These are phyloP conservation scores for Philonicus albiceps DNA, from an alignment of 2,888 invertebrate genomes.

Conservation along the genomic window DNA sequence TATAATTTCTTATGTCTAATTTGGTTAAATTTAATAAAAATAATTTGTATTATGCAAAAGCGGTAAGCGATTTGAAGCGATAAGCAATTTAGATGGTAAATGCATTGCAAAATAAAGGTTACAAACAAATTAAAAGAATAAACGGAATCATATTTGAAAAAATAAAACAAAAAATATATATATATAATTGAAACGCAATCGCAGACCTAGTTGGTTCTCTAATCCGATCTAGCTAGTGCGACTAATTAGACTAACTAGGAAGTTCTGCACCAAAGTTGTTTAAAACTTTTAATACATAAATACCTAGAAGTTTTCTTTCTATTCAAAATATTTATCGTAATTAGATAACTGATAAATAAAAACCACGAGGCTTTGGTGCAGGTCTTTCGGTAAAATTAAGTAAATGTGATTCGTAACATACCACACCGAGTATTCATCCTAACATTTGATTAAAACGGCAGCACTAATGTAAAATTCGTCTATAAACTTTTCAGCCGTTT, in stretches of 20 bases:
- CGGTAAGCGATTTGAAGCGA: neutral
- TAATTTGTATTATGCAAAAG: conserved; percentile 1
- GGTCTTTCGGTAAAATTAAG: neutral
- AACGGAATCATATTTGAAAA: neutral
- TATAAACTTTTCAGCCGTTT: neutral
- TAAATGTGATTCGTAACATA: neutral
- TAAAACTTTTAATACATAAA: neutral
- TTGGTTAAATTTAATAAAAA: neutral
- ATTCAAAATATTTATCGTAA: neutral
- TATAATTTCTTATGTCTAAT: neutral
- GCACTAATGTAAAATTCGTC: neutral
- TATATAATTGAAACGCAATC: neutral
- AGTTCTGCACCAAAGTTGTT: neutral
- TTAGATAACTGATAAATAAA: neutral
- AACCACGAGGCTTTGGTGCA: neutral
- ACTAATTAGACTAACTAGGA: neutral
- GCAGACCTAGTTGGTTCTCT: neutral
- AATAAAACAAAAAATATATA: no score
- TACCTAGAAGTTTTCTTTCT: neutral
- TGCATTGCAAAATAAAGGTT: neutral
- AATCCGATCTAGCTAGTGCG: neutral
- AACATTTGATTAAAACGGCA: neutral
- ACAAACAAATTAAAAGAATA: neutral
- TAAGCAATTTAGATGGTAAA: neutral
- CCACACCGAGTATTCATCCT: neutral